A percentile compares a stretch with the other conserved stretches of the same genome.
phyloP scores from a whole-genome alignment of 2,797 vertebrate genomes.

The Delichon dasypus region DNA sequence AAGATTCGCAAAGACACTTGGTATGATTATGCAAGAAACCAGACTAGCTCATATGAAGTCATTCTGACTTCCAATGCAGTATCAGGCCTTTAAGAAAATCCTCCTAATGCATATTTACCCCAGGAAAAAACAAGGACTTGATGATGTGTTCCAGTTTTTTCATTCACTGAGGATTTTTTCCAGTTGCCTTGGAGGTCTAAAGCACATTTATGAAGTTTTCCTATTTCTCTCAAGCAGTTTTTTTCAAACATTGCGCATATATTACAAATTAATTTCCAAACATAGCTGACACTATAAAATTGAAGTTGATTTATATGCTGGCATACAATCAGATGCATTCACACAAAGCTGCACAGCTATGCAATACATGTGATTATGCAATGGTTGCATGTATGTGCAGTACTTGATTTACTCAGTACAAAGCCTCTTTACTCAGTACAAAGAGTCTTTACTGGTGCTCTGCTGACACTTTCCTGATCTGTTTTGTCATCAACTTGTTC shows the following conservation, averaged over 20 bases:
- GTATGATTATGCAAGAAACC: slow-evolving; percentile 8
- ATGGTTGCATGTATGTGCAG: not conserved
- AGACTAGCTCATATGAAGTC: not conserved
- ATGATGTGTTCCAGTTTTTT: not conserved
- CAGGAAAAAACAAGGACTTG: not conserved
- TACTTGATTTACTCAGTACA: not conserved
- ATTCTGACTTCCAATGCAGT: not conserved
- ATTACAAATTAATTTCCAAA: not conserved
- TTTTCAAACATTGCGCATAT: not conserved
- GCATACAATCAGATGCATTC: accelerated
- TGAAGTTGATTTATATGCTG: not conserved
- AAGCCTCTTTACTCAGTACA: slow-evolving; percentile 24
- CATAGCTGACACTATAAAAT: not conserved
- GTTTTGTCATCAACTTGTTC: not conserved
- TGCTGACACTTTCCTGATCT: not conserved
- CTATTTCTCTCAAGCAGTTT: not conserved
- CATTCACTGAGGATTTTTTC: not conserved
- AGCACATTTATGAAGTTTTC: not conserved
- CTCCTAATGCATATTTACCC: not conserved
- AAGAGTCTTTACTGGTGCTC: not conserved
- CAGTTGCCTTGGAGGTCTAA: not conserved
- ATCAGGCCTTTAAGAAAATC: not conserved
- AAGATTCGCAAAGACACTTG: slow-evolving; percentile 44
- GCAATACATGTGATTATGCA: not conserved
- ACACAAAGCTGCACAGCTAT: not conserved